Percentiles rank a stretch among this genome's conserved stretches.
phyloP scores from a whole-genome alignment of 2,113 vertebrate genomes.

The Hippocampus mohnikei region DNA sequence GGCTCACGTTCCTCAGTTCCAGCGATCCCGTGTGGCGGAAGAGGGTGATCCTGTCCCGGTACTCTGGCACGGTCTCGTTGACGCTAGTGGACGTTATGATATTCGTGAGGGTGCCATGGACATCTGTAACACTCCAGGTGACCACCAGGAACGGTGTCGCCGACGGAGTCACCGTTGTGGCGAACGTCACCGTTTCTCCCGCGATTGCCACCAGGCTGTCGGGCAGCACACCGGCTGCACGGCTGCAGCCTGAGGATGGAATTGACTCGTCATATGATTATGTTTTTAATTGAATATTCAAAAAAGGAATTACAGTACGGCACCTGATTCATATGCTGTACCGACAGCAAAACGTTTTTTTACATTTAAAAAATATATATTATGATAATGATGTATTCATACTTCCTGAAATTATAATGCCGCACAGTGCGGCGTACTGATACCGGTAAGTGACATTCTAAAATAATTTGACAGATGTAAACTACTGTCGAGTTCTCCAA shows the following conservation, averaged over 20 bases:
- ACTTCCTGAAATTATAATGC: too few species aligned
- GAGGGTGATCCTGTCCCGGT: slow-evolving; percentile 11
- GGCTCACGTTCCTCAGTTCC: slow-evolving; percentile 35
- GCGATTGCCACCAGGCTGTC: slow-evolving; percentile 4
- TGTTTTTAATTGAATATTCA: too few species aligned
- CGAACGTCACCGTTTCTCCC: slow-evolving; percentile 30
- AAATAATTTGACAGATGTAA: background rate
- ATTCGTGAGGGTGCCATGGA: accelerated
- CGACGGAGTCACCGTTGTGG: slow-evolving; percentile 16
- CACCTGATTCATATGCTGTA: too few species aligned
- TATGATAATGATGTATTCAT: too few species aligned
- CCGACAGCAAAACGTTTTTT: too few species aligned
- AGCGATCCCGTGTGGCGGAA: slow-evolving; percentile 37
- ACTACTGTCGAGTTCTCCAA: background rate
- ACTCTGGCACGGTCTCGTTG: accelerated
- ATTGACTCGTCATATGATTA: background rate
- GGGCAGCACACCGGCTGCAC: slow-evolving; percentile 27
- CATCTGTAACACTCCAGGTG: slow-evolving; percentile 11
- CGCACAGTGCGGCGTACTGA: too few species aligned
- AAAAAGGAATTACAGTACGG: too few species aligned
- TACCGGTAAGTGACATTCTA: background rate
- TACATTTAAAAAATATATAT: too few species aligned
- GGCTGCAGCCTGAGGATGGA: slow-evolving; percentile 17
- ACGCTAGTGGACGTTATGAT: background rate
- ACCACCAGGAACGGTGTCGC: background rate